Evolutionary conservation across 2,888 invertebrate genomes (phyloP), one percentile per base, ranked within the genome.

Genomic region (Hemistola chrysoprasaria): DNA sequence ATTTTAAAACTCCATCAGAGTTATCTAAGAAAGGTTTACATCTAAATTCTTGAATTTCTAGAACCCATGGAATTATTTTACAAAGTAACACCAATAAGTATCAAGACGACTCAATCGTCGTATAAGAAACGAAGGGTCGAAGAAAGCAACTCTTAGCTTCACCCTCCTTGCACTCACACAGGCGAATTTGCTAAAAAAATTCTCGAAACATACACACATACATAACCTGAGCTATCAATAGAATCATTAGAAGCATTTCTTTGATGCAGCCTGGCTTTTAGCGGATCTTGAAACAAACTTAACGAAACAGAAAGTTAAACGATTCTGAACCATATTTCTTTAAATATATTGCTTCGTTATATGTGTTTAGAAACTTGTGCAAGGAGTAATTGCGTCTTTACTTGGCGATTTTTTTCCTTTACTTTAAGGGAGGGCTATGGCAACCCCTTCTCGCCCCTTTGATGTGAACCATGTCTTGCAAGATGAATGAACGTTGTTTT

Each of bases 161-260:
- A 79, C 84, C 83, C 85, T 80, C 70, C 78, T 77, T 76, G 62
- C 77, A 72, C 80, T 60, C 84, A 81, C 73, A 68, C 75, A 61
- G 45, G 50, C 59, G 50, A 39, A 55, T 34, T 26, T 39, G 40
- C 71, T 76, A 81, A 85, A 78, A 79, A 87, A 83, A 82, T 74
- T 71, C 76, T 72, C 61, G 55, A 65, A 69, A 63, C 62, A 65
- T 63, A 74, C 71, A 78, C 69, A 81, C 70, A 78, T 69, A 78
- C 68, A 77, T 70, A 78, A 61, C 61, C 65, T 53, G 56, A 78
- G 76, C 80, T 82, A 85, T 83, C 86, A 85, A 88, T 88, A 83
- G 78, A 82, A 78, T 87, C 85, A 84, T 87, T 85, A 87, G 86
- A 85, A 72, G 82, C 74, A 81, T 85, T 88, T 86, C 86, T 88